phyloP scores from a whole-genome alignment of 2,797 vertebrate species.

The Trachops cirrhosus region DNA sequence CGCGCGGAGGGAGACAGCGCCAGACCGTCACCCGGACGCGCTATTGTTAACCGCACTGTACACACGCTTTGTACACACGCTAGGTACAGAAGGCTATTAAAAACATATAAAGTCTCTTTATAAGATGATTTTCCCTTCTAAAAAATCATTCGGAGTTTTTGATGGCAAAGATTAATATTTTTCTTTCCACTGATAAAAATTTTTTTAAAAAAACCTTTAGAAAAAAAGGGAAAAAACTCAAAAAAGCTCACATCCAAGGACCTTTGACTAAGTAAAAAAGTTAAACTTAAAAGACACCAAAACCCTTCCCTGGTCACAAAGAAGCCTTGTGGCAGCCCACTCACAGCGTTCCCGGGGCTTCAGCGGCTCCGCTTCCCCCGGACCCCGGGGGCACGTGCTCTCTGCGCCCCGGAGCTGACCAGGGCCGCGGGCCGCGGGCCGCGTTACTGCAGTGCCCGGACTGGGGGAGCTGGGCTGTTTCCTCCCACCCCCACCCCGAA shows the following conservation, averaged over 20 bases:
- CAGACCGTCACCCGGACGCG: background rate
- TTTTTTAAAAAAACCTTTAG: background rate
- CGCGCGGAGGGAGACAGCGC: background rate
- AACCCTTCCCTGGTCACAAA: background rate
- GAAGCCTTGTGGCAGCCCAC: background rate
- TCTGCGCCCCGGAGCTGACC: too few species aligned
- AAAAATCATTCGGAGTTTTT: background rate
- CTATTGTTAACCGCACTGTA: background rate
- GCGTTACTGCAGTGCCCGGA: fast-evolving
- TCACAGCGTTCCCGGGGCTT: background rate
- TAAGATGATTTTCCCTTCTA: background rate
- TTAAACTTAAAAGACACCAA: background rate
- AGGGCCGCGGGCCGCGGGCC: fast-evolving
- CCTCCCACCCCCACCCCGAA: background rate
- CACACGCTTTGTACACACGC: fast-evolving
- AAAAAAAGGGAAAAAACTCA: background rate
- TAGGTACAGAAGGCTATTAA: background rate
- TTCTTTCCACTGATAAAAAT: background rate
- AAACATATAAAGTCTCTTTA: background rate
- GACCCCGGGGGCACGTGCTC: background rate
- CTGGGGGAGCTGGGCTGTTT: background rate
- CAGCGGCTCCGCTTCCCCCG: background rate
- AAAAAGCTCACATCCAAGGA: background rate
- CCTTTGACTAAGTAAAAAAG: background rate
- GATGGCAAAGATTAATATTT: background rate